Base-by-base conservation (phyloP, 2,888 invertebrate species). In the Drosophila barbarae region DNA sequence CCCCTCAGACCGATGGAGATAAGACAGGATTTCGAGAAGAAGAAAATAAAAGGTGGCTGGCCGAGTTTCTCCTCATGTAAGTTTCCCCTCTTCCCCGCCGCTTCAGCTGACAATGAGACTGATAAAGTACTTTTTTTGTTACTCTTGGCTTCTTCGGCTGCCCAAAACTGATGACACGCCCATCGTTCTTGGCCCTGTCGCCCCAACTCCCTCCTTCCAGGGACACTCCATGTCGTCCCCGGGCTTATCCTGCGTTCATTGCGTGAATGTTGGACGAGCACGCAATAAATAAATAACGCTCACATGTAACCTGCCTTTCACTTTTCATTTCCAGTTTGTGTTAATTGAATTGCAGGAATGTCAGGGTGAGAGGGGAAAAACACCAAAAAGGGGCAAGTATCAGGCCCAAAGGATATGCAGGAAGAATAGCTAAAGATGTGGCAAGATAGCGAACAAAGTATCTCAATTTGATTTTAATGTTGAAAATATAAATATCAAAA, bases 261-360 rank as follows among this genome's bases (percentile, higher is more conserved):
- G 64, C 59, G 69, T 72, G 64, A 70, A 69, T 76, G 73, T 70
- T 46, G 53, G 63, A 54, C 64, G 69, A 70, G 55, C 86, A 85
- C 78, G 84, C 84, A 76, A 85, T 86, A 78, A 76, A 78, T 85
- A 74, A 85, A 84, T 85, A 85, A 85, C 80, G 64, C 71, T 71
- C 83, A 71, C 72, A 72, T 69, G 72, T 73, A 73, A 51, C 60
- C 60, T 64, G 59, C 52, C 66, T 57, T 58, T 39, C 50, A 59
- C 15, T 47, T 42, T 41, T 35, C 42, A 32, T 41, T 39, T 32
- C n/a, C 32, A 28, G 50, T 41, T 41, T 47, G 47, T 60, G 57
- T 65, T 81, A 85, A 83, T 86, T 84, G 74, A 86, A 77, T 84
- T 78, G 75, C 71, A 57, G 54, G 55, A 35, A 56, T 26, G 18